A percentile compares a stretch with the other conserved stretches of the same genome.
These are phyloP conservation scores for Paraescarpia echinospica DNA, from an alignment of 1,140 invertebrate species.

Conservation along the genomic window DNA sequence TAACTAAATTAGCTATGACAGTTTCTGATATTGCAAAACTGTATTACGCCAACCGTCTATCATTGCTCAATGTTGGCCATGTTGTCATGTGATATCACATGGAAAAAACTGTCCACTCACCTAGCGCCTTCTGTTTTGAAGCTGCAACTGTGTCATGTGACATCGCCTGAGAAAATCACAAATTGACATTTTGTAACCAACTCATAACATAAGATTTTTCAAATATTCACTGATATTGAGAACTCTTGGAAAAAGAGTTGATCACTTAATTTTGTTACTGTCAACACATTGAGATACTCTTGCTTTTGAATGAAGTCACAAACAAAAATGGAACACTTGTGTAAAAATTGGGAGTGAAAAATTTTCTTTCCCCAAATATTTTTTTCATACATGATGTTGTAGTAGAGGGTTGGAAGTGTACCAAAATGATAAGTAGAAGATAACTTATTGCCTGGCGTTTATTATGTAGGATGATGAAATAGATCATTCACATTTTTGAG, in stretches of 20 bases:
- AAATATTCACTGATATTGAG: neutral
- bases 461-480: no score
- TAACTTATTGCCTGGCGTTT: no score
- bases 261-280: neutral
- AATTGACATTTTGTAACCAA: neutral
- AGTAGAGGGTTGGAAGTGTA: no score
- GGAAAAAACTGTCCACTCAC: constrained; percentile 14
- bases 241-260: neutral
- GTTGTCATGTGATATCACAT: neutral
- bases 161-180: constrained; percentile 28
- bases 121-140: constrained; percentile 36
- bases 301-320: no score
- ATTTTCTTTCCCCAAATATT: no score
- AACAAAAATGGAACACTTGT: no score
- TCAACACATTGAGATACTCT: neutral
- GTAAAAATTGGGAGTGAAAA: no score
- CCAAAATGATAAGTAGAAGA: no score
- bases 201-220: neutral
- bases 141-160: constrained; percentile 37
- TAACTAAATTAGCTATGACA: neutral
- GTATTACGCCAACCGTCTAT: neutral
- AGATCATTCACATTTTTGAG: no score
- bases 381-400: no score
- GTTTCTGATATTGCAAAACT: neutral
- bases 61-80: neutral